Percentiles rank a stretch among this genome's conserved stretches.
Evolutionary conservation across 2,113 vertebrate species (phyloP).

Genomic region (Calidris pygmaea): DNA sequence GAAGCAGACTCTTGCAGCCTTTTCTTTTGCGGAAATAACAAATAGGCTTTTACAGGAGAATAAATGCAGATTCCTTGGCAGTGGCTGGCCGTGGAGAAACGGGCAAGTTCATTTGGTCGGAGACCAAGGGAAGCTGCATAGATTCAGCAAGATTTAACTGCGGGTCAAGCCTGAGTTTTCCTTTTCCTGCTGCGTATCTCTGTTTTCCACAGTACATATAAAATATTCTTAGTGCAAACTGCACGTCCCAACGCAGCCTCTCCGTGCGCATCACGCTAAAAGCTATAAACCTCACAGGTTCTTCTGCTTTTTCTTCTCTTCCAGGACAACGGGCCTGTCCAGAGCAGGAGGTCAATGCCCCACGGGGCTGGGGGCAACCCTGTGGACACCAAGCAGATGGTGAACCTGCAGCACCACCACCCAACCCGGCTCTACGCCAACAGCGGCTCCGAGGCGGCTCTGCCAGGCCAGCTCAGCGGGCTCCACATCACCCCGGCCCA

Average conservation of each 20-base stretch:
- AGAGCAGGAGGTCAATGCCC: constrained; percentile 69
- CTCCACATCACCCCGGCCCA: constrained; percentile 82
- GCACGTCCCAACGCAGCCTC: not conserved
- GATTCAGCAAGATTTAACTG: not conserved
- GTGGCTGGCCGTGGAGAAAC: not conserved
- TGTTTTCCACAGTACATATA: not conserved
- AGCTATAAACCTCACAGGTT: not conserved
- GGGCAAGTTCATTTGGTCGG: not conserved
- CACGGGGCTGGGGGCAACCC: constrained; percentile 66
- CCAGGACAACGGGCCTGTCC: constrained; percentile 83
- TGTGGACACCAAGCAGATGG: constrained; percentile 74
- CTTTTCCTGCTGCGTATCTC: not conserved
- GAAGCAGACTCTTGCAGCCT: not conserved
- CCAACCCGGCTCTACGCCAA: constrained; percentile 75
- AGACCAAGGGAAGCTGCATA: not conserved
- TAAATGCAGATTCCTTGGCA: not conserved
- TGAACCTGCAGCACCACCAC: constrained; percentile 81
- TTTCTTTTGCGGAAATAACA: not conserved
- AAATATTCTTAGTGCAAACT: not conserved
- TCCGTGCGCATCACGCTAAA: accelerated
- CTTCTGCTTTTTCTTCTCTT: constrained; percentile 7
- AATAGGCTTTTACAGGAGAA: not conserved
- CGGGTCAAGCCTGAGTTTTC: not conserved
- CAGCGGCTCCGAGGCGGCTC: constrained; percentile 73
- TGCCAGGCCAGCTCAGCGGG: constrained; percentile 84